Evolutionary conservation across 2,113 vertebrate species (phyloP).

Genomic region (Cyrtonyx montezumae): DNA sequence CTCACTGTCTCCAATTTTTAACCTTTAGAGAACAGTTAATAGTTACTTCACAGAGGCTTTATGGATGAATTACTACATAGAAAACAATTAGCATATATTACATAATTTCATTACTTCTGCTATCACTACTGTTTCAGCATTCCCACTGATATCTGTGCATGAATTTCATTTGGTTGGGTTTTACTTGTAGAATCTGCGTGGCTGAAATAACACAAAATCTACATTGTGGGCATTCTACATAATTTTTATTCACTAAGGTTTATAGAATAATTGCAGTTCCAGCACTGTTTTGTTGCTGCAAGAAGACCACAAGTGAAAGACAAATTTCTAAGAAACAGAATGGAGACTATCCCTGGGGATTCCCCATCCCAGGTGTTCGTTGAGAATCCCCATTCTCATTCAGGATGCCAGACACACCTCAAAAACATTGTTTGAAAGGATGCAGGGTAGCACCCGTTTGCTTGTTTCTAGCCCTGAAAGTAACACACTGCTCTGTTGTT

Average conservation of each 20-base stretch:
- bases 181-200: not conserved
- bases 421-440: not conserved
- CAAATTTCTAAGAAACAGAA: not conserved
- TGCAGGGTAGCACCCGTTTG: not conserved
- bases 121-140: not conserved
- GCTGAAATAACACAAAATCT: slow-evolving; percentile 25
- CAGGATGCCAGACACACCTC: not conserved
- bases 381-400: too few species aligned
- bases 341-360: not conserved
- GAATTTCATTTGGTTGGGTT: not conserved
- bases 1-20: not conserved
- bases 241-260: not conserved
- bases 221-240: not conserved
- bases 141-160: not conserved
- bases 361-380: not conserved
- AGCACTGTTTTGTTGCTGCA: not conserved
- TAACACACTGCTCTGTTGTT: slow-evolving; percentile 17
- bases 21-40: slow-evolving; percentile 5
- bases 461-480: slow-evolving; percentile 45
- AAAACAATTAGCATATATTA: slow-evolving; percentile 41
- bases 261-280: not conserved
- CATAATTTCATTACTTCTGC: slow-evolving; percentile 57
- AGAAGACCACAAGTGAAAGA: not conserved
- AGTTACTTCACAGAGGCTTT: not conserved
- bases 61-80: slow-evolving; percentile 11